Evolutionary conservation across 2,113 vertebrate genomes (phyloP), one percentile per base, ranked within the genome.

Genomic region (Prionailurus viverrinus): DNA sequence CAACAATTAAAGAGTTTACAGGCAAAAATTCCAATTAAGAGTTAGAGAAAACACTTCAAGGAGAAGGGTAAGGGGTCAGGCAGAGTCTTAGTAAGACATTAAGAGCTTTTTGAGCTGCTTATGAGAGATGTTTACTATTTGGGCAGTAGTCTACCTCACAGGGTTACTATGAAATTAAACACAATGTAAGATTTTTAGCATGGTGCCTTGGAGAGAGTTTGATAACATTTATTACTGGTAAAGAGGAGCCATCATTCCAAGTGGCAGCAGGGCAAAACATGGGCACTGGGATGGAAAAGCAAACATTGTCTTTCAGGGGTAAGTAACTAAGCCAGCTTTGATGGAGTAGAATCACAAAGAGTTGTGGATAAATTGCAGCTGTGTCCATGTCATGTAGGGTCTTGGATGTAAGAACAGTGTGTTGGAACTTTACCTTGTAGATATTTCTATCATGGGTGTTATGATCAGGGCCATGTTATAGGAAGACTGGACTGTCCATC

Each of bases 101-200:
- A 63, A 71, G 80, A 78, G 36, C 86, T 31, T 90, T 90, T 27
- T 68, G 79, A 97, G 58, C 48, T 93, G 61, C 83, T 39, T 82
- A 25, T 36, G 81, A 74, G 84, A 53, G 25, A 84, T 8, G 33
- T 45, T 51, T 39, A 61, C 73, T 89, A 9, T 89, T 39, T 29
- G 48, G 33, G 45, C 15, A 73, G n/a, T 1, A n/a, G 69, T 55
- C 68, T 73, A 31, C 41, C 27, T 66, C 29, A 55, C 0, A 41
- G 48, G 8, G 36, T 39, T 83, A n/a, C 71, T 80, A 8, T 33
- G 21, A 93, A 78, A 91, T 80, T 68, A 74, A 78, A 86, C 63
- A 63, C 7, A 65, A 39, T 65, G 48, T 55, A 81, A 90, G 66
- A 61, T 29, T 55, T 31, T 74, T 31, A 69, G 83, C 19, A 29